Conservation (phyloP, 1,140 invertebrate genomes). For the Pogonognathellus flavescens region DNA sequence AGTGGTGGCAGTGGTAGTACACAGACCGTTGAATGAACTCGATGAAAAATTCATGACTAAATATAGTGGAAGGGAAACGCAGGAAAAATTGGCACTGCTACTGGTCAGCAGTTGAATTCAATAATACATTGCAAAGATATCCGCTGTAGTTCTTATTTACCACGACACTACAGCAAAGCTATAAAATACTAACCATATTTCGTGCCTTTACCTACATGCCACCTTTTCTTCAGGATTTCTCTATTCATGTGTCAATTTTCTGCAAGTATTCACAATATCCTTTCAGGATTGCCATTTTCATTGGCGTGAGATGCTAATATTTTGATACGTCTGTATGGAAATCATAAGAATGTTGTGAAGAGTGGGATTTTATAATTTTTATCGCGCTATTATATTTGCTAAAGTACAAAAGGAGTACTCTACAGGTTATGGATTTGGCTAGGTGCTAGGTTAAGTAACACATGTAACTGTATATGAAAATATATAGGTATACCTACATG, state of each 20-base stretch:
- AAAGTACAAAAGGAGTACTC: too few species aligned
- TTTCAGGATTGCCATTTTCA: not conserved
- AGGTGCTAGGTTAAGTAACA: too few species aligned
- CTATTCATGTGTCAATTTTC: conserved; percentile 7
- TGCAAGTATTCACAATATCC: conserved; percentile 18
- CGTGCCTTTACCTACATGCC: not conserved
- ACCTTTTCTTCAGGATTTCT: conserved; percentile 14
- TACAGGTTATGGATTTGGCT: too few species aligned
- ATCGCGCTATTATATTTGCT: too few species aligned
- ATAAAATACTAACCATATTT: not conserved
- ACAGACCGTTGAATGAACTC: conserved; percentile 45
- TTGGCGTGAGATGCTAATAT: not conserved
- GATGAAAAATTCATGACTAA: conserved; percentile 50
- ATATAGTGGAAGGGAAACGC: conserved; percentile 46
- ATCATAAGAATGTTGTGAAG: not conserved
- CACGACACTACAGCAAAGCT: not conserved
- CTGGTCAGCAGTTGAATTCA: conserved; percentile 9
- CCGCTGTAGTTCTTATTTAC: not conserved
- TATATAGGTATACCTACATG: too few species aligned
- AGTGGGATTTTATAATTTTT: not conserved
- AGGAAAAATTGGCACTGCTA: conserved; percentile 38
- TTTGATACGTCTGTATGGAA: not conserved
- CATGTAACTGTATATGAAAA: too few species aligned
- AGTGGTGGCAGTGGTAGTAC: not conserved
- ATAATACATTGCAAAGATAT: not conserved